These are phyloP conservation scores for Parauchenoglanis punctatus DNA, from an alignment of 2,797 vertebrate genomes.

Conservation along the genomic window DNA sequence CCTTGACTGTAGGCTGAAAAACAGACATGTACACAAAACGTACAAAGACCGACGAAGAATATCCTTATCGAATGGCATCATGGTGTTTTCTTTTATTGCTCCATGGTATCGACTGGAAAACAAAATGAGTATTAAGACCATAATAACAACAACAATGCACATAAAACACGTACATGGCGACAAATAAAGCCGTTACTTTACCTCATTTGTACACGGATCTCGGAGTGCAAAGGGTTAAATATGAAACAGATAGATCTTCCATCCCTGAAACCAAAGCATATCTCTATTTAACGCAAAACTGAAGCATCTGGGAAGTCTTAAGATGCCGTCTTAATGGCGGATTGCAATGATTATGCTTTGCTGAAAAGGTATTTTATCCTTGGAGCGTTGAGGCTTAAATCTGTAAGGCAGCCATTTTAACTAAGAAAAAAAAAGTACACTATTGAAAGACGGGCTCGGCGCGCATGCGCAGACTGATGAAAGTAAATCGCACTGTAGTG, in stretches of 20 bases:
- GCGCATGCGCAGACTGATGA: conserved; percentile 73
- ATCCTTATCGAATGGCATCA: conserved; percentile 18
- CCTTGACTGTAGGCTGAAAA: conserved; percentile 5
- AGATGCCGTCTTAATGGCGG: conserved; percentile 3
- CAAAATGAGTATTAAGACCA: not conserved
- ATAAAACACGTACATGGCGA: not conserved
- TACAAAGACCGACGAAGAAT: conserved; percentile 23
- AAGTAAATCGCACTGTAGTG: conserved; percentile 55
- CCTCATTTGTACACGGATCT: conserved; percentile 74
- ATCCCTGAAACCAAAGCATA: conserved; percentile 67
- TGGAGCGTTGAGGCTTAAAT: conserved; percentile 68
- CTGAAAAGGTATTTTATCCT: conserved; percentile 59
- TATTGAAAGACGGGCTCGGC: conserved; percentile 64
- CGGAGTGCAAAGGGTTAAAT: conserved; percentile 73
- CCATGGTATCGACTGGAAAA: not conserved
- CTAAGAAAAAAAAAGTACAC: conserved; percentile 65
- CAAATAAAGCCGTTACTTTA: conserved; percentile 59
- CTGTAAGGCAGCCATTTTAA: conserved; percentile 81
- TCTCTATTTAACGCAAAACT: conserved; percentile 54
- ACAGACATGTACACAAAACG: conserved; percentile 24
- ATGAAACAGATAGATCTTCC: conserved; percentile 68
- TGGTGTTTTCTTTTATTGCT: conserved; percentile 4
- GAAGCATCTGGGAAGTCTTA: conserved; percentile 36
- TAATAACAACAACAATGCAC: not conserved
- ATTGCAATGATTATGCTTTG: conserved; percentile 42